Evolutionary conservation across 2,797 vertebrate species (phyloP), one percentile per base, ranked within the genome.

Genomic region (Atherinosoma microstoma): DNA sequence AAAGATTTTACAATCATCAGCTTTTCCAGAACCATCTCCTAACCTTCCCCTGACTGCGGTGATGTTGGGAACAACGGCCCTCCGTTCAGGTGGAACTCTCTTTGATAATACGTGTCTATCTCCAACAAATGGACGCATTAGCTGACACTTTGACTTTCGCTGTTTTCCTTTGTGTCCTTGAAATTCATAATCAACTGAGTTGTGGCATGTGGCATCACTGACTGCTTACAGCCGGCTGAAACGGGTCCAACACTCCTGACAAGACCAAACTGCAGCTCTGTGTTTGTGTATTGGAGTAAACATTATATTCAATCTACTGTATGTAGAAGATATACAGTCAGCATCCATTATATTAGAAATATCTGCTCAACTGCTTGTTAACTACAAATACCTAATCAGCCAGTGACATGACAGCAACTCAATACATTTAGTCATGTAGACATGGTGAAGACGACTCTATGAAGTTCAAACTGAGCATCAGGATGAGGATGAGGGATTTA

Each of bases 1-100:
- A 58, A 78, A 74, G 63, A 42, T 59, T 82, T 80, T 36, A 79
- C 70, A 72, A 64, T 45, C 64, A 58, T 71, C 74, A 61, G 42
- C 42, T 63, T 62, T 67, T 57, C 47, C 11, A 59, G 3, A 59
- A 10, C 60, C 16, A 12, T 65, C 51, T 53, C 61, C 36, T 4
- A 60, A 38, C 34, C 13, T 36, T 18, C 13, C 53, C 20, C 45
- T 3, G 16, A 70, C 70, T 29, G 45, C 42, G 16, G 24, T 24
- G 30, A 64, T 40, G 4, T 35, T 13, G 16, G 47, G 15, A 22
- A 60, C 57, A 73, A 18, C 24, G 51, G 35, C 34, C 49, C 30
- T 5, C 24, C 6, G 0, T 64, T 64, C 58, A 54, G 13, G 57
- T 36, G 29, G 40, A 61, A 35, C 49, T 64, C 13, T 27, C 4